Percentiles rank a stretch among this genome's conserved stretches.
These are phyloP conservation scores for Parochlus steinenii DNA, from an alignment of 2,888 invertebrate species.

Conservation along the genomic window DNA sequence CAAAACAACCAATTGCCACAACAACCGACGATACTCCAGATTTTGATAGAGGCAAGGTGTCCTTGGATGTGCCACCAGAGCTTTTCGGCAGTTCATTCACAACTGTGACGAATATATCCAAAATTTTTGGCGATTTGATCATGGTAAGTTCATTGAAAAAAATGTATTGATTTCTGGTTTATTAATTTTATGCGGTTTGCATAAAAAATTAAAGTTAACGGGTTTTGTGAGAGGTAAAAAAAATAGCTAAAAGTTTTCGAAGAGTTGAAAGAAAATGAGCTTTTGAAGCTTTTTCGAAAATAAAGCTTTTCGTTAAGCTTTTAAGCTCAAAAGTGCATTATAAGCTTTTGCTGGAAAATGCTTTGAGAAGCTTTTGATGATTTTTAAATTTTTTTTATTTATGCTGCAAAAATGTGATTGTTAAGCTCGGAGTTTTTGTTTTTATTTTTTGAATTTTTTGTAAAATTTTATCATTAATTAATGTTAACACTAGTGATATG, in stretches of 20 bases:
- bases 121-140: slow-evolving; percentile 38
- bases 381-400: too few species aligned
- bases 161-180: neutral
- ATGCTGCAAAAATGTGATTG: too few species aligned
- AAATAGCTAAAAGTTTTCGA: neutral
- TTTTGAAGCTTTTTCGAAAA: neutral
- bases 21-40: slow-evolving; percentile 32
- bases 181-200: neutral
- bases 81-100: slow-evolving; percentile 41
- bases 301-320: neutral
- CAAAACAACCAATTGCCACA: slow-evolving; percentile 20
- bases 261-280: neutral
- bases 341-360: too few species aligned
- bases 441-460: too few species aligned
- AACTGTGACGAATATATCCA: slow-evolving; percentile 39
- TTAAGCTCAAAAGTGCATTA: too few species aligned
- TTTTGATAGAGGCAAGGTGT: slow-evolving; percentile 34
- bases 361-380: too few species aligned
- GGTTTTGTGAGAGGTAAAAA: neutral
- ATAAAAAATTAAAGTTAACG: neutral
- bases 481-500: too few species aligned
- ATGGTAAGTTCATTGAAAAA: slow-evolving; percentile 32
- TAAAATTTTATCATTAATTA: too few species aligned
- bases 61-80: slow-evolving; percentile 39
- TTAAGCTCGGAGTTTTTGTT: too few species aligned